Conservation (phyloP, 2,888 invertebrate genomes). For the Hermaeophaga mercurialis region DNA sequence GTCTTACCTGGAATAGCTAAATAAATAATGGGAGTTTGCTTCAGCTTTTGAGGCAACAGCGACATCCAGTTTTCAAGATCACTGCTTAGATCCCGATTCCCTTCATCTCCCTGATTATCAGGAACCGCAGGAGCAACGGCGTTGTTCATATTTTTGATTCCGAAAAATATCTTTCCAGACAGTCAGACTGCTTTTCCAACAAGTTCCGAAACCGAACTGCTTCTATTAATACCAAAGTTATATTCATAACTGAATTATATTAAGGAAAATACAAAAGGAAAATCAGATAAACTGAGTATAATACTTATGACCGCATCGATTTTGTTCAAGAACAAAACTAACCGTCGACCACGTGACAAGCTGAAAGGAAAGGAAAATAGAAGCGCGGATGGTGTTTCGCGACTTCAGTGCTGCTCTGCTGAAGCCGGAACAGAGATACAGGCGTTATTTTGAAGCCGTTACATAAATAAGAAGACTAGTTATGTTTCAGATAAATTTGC, state of each 20-base stretch:
- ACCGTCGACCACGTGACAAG: slow-evolving; percentile 11
- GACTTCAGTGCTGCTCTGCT: background rate
- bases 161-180: background rate
- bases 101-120: slow-evolving; percentile 8
- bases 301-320: slow-evolving; percentile 23
- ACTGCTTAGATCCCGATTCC: slow-evolving; percentile 36
- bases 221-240: slow-evolving; percentile 20
- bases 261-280: slow-evolving; percentile 26
- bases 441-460: background rate
- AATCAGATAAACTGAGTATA: slow-evolving; percentile 23
- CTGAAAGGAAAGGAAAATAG: slow-evolving; percentile 3
- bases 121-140: background rate
- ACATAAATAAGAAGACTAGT: background rate
- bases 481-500: no score
- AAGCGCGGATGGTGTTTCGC: background rate
- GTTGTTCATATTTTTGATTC: slow-evolving; percentile 11
- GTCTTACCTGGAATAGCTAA: slow-evolving; percentile 76
- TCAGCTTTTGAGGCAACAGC: slow-evolving; percentile 64
- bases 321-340: slow-evolving; percentile 26
- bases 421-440: background rate
- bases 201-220: slow-evolving; percentile 11
- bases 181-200: background rate
- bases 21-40: slow-evolving; percentile 68
- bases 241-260: slow-evolving; percentile 23
- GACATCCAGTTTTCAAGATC: slow-evolving; percentile 75